A percentile compares a stretch with the other conserved stretches of the same genome.
Conservation (phyloP, 2,113 vertebrate species). For the Scomber colias region DNA sequence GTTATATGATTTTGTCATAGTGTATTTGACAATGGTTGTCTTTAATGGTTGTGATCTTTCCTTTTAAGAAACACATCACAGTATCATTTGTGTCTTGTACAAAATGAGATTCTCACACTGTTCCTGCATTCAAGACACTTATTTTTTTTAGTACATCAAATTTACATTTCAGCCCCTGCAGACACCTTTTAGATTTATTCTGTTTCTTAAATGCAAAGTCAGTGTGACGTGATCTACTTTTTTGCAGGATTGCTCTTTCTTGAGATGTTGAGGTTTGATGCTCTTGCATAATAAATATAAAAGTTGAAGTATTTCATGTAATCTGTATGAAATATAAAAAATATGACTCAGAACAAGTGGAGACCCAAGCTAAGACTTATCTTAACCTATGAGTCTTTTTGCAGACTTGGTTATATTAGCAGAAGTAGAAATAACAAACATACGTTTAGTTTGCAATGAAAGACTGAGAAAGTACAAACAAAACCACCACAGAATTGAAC, state of each 20-base stretch:
- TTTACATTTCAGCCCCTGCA: background rate
- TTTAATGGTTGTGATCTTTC: background rate
- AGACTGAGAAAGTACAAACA: too few species aligned
- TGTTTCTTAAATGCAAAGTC: background rate
- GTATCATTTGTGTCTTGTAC: background rate
- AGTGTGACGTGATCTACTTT: background rate
- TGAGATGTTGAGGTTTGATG: too few species aligned
- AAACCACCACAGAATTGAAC: too few species aligned
- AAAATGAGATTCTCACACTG: background rate
- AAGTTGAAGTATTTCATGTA: background rate
- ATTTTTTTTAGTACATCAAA: background rate
- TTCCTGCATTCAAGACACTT: background rate
- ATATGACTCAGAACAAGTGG: background rate
- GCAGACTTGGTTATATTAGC: too few species aligned
- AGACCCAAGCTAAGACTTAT: background rate
- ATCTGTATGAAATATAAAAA: background rate
- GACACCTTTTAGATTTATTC: background rate
- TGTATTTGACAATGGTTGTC: background rate
- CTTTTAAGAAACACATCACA: background rate
- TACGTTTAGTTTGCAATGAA: too few species aligned
- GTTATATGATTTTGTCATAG: background rate
- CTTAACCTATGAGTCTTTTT: too few species aligned
- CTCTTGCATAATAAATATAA: too few species aligned
- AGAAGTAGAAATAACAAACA: background rate
- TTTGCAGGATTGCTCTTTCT: background rate